phyloP scores from a whole-genome alignment of 2,113 vertebrate species.

The Phycodurus eques region DNA sequence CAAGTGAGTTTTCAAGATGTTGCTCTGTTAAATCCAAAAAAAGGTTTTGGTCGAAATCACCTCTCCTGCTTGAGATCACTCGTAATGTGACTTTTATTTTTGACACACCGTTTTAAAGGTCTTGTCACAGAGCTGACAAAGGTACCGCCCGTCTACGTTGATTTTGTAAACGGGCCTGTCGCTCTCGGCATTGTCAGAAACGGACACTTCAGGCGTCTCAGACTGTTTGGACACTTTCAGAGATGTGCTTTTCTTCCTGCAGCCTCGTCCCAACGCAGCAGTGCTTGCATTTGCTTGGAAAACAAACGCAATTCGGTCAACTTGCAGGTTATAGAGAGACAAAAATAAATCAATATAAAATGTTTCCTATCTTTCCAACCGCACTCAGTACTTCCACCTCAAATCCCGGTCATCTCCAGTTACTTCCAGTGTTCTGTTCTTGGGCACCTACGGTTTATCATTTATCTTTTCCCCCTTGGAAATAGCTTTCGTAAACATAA shows the following conservation, averaged over 20 bases:
- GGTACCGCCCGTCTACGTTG: constrained; percentile 84
- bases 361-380: too few relatives aligned
- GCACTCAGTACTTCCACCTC: too few relatives aligned
- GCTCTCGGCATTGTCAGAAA: constrained; percentile 59
- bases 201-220: constrained; percentile 50
- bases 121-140: constrained; percentile 89
- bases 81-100: background rate
- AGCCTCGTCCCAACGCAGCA: constrained; percentile 57
- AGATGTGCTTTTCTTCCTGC: constrained; percentile 56
- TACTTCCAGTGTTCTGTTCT: too few relatives aligned
- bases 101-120: constrained; percentile 92
- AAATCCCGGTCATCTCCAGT: too few relatives aligned
- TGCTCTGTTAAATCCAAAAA: constrained; percentile 72
- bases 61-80: background rate
- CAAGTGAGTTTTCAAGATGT: constrained; percentile 94
- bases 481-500: too few relatives aligned
- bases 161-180: constrained; percentile 77
- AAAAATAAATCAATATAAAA: background rate
- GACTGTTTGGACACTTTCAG: constrained; percentile 39
- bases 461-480: too few relatives aligned
- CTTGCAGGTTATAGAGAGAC: background rate
- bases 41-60: background rate
- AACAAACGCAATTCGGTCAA: background rate
- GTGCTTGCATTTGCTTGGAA: constrained; percentile 45
- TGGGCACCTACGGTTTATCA: too few relatives aligned